A percentile compares a stretch with the other conserved stretches of the same genome.
These are phyloP conservation scores for Philhelius pedissequus DNA, from an alignment of 2,888 invertebrate genomes.

Conservation along the genomic window DNA sequence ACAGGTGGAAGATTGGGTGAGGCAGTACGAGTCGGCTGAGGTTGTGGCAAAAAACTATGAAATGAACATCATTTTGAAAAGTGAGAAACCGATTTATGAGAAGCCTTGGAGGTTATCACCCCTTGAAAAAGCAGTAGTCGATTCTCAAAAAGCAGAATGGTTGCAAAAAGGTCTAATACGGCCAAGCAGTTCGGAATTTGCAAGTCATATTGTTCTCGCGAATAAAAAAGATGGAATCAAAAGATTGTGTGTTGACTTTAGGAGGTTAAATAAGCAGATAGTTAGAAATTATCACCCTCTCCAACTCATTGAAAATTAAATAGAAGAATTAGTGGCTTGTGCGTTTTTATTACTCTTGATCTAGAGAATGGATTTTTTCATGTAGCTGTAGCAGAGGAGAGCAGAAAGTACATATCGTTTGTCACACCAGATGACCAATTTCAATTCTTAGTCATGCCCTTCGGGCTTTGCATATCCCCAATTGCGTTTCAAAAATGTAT, in stretches of 20 bases:
- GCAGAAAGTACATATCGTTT: conserved; percentile 66
- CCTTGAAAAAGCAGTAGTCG: neutral
- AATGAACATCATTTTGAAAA: neutral
- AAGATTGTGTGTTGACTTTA: neutral
- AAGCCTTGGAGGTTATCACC: neutral
- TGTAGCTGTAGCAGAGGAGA: conserved; percentile 58
- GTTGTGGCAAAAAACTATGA: neutral
- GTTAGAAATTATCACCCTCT: neutral
- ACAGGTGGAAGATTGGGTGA: neutral
- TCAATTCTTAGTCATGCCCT: conserved; percentile 63
- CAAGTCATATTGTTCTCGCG: neutral
- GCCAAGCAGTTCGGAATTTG: neutral
- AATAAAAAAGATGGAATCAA: neutral
- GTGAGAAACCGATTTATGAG: neutral
- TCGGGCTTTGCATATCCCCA: conserved; percentile 60
- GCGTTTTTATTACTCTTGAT: neutral
- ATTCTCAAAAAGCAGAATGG: neutral
- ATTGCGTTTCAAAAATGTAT: neutral
- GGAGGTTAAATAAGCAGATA: neutral
- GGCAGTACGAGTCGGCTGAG: neutral
- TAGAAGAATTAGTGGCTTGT: neutral
- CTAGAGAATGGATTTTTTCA: conserved; percentile 49
- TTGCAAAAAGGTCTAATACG: neutral
- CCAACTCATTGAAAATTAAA: neutral
- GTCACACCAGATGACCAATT: conserved; percentile 61